phyloP scores from a whole-genome alignment of 1,140 invertebrate species.

The Carposina sasakii region DNA sequence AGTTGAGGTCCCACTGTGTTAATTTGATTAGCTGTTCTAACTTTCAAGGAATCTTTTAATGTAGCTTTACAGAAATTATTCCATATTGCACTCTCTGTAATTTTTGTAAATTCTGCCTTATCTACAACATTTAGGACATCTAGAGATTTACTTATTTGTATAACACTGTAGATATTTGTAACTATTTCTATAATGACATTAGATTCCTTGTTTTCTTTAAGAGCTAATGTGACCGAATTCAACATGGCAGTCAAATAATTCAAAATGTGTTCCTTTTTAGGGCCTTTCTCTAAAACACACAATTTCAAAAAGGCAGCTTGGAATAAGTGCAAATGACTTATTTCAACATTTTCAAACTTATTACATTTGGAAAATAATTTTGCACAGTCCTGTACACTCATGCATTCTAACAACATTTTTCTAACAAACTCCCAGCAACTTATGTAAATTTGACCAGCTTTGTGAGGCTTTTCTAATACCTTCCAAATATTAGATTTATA shows the following conservation, averaged over 20 bases:
- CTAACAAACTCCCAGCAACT: conserved; percentile 68
- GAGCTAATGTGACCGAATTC: conserved; percentile 67
- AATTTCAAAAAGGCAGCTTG: conserved; percentile 72
- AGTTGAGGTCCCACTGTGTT: conserved; percentile 49
- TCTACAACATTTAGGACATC: conserved; percentile 39
- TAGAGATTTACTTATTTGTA: conserved; percentile 28
- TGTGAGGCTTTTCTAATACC: conserved; percentile 76
- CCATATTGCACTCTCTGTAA: conserved; percentile 75
- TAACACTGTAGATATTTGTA: conserved; percentile 53
- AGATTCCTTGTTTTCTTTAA: conserved; percentile 70
- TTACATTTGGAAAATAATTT: conserved; percentile 72
- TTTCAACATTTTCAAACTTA: conserved; percentile 74
- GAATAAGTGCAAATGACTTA: conserved; percentile 72
- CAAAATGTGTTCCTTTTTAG: conserved; percentile 59
- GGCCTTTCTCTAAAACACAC: conserved; percentile 30
- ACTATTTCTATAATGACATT: conserved; percentile 62
- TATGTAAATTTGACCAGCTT: conserved; percentile 75
- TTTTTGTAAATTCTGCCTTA: conserved; percentile 58
- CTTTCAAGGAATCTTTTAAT: conserved; percentile 77
- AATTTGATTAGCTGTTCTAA: conserved; percentile 50
- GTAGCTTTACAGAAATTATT: conserved; percentile 77
- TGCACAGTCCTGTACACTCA: conserved; percentile 72
- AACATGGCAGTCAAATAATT: conserved; percentile 74
- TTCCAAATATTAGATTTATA: conserved; percentile 75
- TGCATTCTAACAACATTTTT: conserved; percentile 71